Base-by-base conservation (phyloP, 1,140 invertebrate species). In the Drosophila triauraria region DNA sequence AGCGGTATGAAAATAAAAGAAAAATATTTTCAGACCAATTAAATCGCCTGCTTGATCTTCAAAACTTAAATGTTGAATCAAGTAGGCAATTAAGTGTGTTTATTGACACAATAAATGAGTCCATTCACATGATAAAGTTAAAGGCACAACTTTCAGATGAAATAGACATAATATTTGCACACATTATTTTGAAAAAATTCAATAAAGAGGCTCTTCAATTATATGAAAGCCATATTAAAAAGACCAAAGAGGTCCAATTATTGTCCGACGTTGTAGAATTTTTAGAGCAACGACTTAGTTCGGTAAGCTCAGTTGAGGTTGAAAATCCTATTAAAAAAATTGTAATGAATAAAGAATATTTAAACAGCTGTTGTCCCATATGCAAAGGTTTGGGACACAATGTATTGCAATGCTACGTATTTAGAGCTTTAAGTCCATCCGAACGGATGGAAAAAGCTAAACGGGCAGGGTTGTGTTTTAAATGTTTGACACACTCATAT, bases 1-100 rank as follows among this genome's bases (percentile, higher is more conserved):
- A 65, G 53, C 63, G 51, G 13, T 65, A 44, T 20, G 50, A 64
- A 64, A 56, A 65, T 23, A 57, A 65, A 20, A 13, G 23, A 7
- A 42, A 51, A 27, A 63, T 63, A 48, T 62, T 62, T 27, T 50
- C n/a, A 0, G 60, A 53, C 0, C 60, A 63, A 1, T 7, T 53
- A 13, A 63, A 63, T 32, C 47, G 47, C 20, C 27, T 51, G 27
- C 32, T 42, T 51, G 15, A 47, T 4, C 13, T 56, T 10, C 13
- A 40, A 4, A 53, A 23, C 42, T 10, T 53, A 2, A 53, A 40
- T 30, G 6, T 51, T 2, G 35, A 48, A 30, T 60, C 43, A 38
- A 20, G 3, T 2, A 35, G 3, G 15, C 23, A 50, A 5, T 4
- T 50, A 32, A 27, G 5, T 30, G 23, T 63, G 35, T 59, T 59